Percentiles rank a stretch among this genome's conserved stretches.
These are phyloP conservation scores for Sigmodon hispidus DNA, from an alignment of 2,113 vertebrate genomes.

Conservation along the genomic window DNA sequence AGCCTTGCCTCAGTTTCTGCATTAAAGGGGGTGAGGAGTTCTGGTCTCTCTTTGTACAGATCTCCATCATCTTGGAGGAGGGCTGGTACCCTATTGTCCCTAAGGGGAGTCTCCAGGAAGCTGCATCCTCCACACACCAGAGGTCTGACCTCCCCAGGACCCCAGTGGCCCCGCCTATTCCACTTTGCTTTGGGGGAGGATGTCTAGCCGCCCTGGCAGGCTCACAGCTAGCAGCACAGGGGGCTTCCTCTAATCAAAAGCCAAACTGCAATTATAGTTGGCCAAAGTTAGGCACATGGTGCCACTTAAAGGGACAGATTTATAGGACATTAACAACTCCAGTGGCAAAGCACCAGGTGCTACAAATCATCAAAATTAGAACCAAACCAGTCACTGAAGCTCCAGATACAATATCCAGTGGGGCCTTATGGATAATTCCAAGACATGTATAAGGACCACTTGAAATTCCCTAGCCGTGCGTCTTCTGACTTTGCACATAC, in stretches of 20 bases:
- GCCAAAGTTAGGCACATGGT: slow-evolving; percentile 62
- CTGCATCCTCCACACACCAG: not conserved
- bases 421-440: slow-evolving; percentile 23
- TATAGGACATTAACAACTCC: slow-evolving; percentile 75
- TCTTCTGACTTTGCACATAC: slow-evolving; percentile 23
- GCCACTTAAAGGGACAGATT: slow-evolving; percentile 70
- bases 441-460: not conserved
- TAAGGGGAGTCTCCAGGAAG: not conserved
- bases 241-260: slow-evolving; percentile 73
- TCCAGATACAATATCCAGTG: slow-evolving; percentile 11
- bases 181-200: not conserved
- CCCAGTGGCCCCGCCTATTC: not conserved
- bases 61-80: not conserved
- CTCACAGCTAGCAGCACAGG: slow-evolving; percentile 18
- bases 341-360: slow-evolving; percentile 63
- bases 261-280: slow-evolving; percentile 63
- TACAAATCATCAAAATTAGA: slow-evolving; percentile 75
- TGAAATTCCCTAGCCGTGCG: not conserved
- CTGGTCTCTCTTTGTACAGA: not conserved
- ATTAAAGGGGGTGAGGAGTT: not conserved
- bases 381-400: slow-evolving; percentile 51
- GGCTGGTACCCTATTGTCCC: not conserved
- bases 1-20: not conserved
- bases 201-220: slow-evolving; percentile 11
- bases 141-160: not conserved